Evolutionary conservation across 2,113 vertebrate genomes (phyloP).

Genomic region (Gorsachius goisagi): DNA sequence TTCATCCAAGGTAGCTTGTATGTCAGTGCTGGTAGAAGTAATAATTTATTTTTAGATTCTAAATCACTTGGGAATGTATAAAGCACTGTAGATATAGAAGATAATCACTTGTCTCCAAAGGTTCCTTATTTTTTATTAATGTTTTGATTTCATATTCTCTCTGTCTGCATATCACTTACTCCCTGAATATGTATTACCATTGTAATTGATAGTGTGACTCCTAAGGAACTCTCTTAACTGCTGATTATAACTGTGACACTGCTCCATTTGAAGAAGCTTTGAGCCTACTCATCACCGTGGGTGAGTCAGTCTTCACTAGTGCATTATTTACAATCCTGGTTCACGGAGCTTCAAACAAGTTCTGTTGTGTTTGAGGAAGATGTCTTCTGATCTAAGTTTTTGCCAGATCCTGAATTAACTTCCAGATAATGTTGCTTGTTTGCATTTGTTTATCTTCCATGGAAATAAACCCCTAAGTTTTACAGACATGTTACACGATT

Average conservation of each 20-base stretch:
- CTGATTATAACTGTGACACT: constrained; percentile 22
- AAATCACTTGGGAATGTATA: not conserved
- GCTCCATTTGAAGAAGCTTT: constrained; percentile 19
- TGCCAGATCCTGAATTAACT: not conserved
- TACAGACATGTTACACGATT: rapidly evolving
- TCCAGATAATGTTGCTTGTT: not conserved
- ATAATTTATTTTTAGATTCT: constrained; percentile 34
- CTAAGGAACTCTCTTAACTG: constrained; percentile 22
- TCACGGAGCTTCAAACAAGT: not conserved
- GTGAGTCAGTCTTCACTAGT: constrained; percentile 15
- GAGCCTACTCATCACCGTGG: not conserved
- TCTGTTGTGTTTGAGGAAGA: not conserved
- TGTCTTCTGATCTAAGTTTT: constrained; percentile 13
- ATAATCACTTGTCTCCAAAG: constrained; percentile 33
- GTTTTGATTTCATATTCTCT: constrained; percentile 51
- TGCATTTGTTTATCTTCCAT: not conserved
- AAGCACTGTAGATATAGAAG: constrained; percentile 14
- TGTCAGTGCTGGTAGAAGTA: not conserved
- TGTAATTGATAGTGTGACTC: constrained; percentile 42
- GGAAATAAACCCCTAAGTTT: not conserved
- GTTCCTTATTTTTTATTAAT: constrained; percentile 50
- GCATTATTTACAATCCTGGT: constrained; percentile 15
- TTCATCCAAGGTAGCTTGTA: constrained; percentile 16
- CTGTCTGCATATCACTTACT: constrained; percentile 7
- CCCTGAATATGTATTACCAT: constrained; percentile 33